Percentiles rank a stretch among this genome's conserved stretches.
phyloP scores from a whole-genome alignment of 2,113 vertebrate genomes.

The Aphelocoma coerulescens region DNA sequence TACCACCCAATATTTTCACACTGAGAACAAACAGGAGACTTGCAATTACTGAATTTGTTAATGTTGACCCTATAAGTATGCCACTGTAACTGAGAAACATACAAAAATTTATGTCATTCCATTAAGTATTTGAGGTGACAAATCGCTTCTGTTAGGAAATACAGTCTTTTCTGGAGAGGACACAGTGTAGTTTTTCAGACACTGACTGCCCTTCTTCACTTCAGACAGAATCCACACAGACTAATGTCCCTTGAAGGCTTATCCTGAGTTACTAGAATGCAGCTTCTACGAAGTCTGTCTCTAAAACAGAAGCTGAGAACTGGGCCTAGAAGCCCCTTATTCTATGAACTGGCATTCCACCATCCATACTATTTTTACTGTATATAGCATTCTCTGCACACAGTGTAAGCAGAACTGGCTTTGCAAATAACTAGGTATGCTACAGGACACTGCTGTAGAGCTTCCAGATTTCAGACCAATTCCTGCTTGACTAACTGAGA shows the following conservation, averaged over 20 bases:
- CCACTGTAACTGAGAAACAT: not conserved
- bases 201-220: not conserved
- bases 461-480: not conserved
- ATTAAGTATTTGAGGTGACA: not conserved
- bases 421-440: not conserved
- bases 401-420: not conserved
- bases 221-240: not conserved
- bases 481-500: not conserved
- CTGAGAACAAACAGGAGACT: not conserved
- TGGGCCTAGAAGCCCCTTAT: not conserved
- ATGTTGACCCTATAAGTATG: not conserved
- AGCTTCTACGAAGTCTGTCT: not conserved
- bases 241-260: not conserved
- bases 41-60: not conserved
- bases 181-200: not conserved
- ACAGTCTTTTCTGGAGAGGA: not conserved
- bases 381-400: not conserved
- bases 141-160: not conserved
- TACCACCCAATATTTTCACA: not conserved
- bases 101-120: not conserved
- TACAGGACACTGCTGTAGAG: not conserved
- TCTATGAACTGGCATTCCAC: not conserved
- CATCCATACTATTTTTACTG: not conserved
- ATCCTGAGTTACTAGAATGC: not conserved
- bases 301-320: not conserved